A percentile compares a stretch with the other conserved stretches of the same genome.
Evolutionary conservation across 2,888 invertebrate genomes (phyloP).

Genomic region (Caenorhabditis macrosperma): DNA sequence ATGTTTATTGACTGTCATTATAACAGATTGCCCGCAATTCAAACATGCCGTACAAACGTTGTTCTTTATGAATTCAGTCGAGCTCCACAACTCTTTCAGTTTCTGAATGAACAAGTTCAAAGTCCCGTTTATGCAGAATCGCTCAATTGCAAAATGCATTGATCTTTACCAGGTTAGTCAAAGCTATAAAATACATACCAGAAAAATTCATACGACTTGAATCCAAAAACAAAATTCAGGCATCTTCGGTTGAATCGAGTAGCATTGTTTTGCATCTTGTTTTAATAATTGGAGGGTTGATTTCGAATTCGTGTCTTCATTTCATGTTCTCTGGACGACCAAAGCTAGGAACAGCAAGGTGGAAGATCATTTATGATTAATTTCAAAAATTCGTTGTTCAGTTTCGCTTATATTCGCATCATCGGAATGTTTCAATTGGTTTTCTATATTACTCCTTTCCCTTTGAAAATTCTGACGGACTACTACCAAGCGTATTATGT

Average conservation of each 20-base stretch:
- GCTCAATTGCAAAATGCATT: not conserved
- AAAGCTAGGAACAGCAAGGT: slow-evolving; percentile 66
- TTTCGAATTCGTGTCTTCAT: slow-evolving; percentile 57
- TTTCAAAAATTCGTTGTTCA: slow-evolving; percentile 38
- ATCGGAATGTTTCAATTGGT: slow-evolving; percentile 66
- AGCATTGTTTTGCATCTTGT: slow-evolving; percentile 46
- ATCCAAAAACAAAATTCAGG: too few species aligned
- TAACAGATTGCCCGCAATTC: too few species aligned
- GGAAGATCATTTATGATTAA: not conserved
- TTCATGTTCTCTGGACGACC: slow-evolving; percentile 63
- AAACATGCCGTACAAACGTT: too few species aligned
- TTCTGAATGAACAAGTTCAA: not conserved
- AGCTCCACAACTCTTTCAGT: not conserved
- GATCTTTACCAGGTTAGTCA: not conserved
- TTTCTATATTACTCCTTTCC: slow-evolving; percentile 69
- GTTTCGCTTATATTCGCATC: slow-evolving; percentile 69
- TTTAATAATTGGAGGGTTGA: slow-evolving; percentile 50
- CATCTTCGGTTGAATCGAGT: slow-evolving; percentile 42
- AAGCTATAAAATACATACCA: too few species aligned
- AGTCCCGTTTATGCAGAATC: not conserved
- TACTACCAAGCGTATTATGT: slow-evolving; percentile 67
- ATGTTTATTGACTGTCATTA: too few species aligned
- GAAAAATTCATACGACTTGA: too few species aligned
- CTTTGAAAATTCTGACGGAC: slow-evolving; percentile 67
- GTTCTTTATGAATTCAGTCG: too few species aligned